Conservation (phyloP, 30 jellyfish, hydroid and myxozoan species). For the Aurelia coerulea region DNA sequence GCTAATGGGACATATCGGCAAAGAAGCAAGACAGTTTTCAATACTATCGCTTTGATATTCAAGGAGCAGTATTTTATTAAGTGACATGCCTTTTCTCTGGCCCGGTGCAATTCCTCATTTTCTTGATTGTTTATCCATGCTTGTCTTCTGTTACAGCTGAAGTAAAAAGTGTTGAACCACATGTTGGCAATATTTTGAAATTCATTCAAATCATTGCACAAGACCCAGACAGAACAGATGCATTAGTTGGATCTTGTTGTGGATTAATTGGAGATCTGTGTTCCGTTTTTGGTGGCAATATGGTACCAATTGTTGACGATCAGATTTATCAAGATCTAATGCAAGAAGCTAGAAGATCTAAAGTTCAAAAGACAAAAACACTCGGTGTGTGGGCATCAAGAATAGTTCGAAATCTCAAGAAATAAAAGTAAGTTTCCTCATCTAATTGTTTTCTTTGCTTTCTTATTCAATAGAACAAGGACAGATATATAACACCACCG, state of each 20-base stretch:
- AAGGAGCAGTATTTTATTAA: too few relatives aligned
- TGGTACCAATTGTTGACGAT: conserved; percentile 80
- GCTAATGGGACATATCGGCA: too few relatives aligned
- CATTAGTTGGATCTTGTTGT: conserved; percentile 92
- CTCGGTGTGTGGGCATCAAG: conserved; percentile 98
- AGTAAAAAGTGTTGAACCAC: conserved; percentile 76
- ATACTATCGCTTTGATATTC: too few relatives aligned
- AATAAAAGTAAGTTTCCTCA: conserved; percentile 34
- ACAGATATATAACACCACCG: too few relatives aligned
- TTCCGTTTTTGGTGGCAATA: conserved; percentile 82
- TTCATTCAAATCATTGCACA: conserved; percentile 85
- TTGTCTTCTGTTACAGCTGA: conserved; percentile 71
- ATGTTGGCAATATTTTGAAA: conserved; percentile 71
- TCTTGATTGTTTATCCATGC: too few relatives aligned
- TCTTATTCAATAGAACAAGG: too few relatives aligned
- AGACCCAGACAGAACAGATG: conserved; percentile 97
- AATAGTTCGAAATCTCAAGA: conserved; percentile 83
- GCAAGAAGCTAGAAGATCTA: conserved; percentile 97
- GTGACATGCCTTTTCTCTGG: too few relatives aligned
- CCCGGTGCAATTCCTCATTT: too few relatives aligned
- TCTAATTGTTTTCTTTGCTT: too few relatives aligned
- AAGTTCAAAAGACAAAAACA: conserved; percentile 87
- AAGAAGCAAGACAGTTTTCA: too few relatives aligned
- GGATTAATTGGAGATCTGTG: conserved; percentile 98
- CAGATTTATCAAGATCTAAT: conserved; percentile 83